Evolutionary conservation across 1,140 invertebrate genomes (phyloP).

Genomic region (Trachymyrmex septentrionalis): DNA sequence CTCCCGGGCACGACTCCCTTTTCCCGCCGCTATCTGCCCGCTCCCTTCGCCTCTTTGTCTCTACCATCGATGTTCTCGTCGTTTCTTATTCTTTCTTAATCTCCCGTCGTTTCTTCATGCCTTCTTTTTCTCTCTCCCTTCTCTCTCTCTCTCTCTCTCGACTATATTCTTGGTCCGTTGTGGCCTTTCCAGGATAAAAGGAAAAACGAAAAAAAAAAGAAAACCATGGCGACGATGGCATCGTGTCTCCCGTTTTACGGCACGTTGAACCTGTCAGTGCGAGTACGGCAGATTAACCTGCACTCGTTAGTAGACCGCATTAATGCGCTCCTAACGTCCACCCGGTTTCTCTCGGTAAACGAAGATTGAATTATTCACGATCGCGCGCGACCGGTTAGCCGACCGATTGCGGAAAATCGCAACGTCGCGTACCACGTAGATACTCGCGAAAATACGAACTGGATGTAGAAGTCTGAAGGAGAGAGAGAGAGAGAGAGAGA

Average conservation of each 20-base stretch:
- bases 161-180: too few relatives aligned
- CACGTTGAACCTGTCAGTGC: conserved; percentile 62
- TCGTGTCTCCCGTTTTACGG: conserved; percentile 72
- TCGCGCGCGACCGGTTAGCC: conserved; percentile 37
- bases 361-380: conserved; percentile 72
- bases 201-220: conserved; percentile 5
- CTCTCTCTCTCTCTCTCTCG: not conserved
- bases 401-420: conserved; percentile 65
- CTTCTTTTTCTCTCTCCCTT: conserved; percentile 23
- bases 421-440: not conserved
- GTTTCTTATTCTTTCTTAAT: conserved; percentile 51
- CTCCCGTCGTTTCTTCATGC: conserved; percentile 31
- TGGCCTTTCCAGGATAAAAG: conserved; percentile 48
- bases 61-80: conserved; percentile 40
- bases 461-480: not conserved
- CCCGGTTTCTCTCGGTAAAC: conserved; percentile 61
- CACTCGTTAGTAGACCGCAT: conserved; percentile 72
- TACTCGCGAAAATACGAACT: not conserved
- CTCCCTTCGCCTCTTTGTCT: conserved; percentile 51
- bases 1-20: conserved; percentile 41
- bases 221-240: conserved; percentile 55
- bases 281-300: conserved; percentile 70
- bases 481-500: too few relatives aligned
- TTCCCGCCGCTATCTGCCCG: conserved; percentile 37
- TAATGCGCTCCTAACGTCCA: conserved; percentile 52